A percentile compares a stretch with the other conserved stretches of the same genome.
These are phyloP conservation scores for Pempheris klunzingeri DNA, from an alignment of 2,797 vertebrate species.

Conservation along the genomic window DNA sequence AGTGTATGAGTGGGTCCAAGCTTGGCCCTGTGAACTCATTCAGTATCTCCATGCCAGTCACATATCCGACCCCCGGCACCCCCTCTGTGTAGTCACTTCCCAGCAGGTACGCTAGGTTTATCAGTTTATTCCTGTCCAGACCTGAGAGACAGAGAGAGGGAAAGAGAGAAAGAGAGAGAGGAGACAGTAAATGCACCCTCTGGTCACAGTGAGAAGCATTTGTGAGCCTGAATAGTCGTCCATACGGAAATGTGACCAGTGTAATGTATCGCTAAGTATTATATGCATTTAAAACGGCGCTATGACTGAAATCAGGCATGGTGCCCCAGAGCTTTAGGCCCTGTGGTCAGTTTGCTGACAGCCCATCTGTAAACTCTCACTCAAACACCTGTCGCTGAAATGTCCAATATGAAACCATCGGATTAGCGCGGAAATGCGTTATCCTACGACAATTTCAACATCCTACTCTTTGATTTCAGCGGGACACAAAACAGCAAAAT, in stretches of 20 bases:
- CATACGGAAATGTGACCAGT: too few relatives aligned
- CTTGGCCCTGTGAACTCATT: constrained; percentile 95
- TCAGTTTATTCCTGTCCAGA: constrained; percentile 93
- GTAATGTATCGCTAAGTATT: too few relatives aligned
- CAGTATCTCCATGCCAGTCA: constrained; percentile 98
- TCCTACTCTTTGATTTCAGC: background rate
- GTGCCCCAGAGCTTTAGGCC: too few relatives aligned
- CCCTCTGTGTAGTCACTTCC: constrained; percentile 99
- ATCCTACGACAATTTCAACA: constrained; percentile 25
- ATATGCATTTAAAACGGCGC: too few relatives aligned
- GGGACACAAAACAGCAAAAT: background rate
- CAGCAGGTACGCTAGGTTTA: constrained; percentile 97
- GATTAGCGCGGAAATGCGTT: constrained; percentile 26
- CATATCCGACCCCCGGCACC: constrained; percentile 92
- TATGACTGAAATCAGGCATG: too few relatives aligned
- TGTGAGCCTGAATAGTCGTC: too few relatives aligned
- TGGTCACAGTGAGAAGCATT: too few relatives aligned
- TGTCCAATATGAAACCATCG: constrained; percentile 23
- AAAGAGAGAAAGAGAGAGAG: background rate
- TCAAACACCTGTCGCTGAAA: constrained; percentile 19
- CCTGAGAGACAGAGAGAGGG: constrained; percentile 77
- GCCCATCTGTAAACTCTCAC: constrained; percentile 3
- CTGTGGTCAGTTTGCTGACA: constrained; percentile 3
- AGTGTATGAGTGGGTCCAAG: constrained; percentile 89
- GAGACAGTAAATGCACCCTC: background rate